Evolutionary conservation across 35 echinoderm and acorn worm genomes (phyloP).

Genomic region (Apostichopus japonicus): DNA sequence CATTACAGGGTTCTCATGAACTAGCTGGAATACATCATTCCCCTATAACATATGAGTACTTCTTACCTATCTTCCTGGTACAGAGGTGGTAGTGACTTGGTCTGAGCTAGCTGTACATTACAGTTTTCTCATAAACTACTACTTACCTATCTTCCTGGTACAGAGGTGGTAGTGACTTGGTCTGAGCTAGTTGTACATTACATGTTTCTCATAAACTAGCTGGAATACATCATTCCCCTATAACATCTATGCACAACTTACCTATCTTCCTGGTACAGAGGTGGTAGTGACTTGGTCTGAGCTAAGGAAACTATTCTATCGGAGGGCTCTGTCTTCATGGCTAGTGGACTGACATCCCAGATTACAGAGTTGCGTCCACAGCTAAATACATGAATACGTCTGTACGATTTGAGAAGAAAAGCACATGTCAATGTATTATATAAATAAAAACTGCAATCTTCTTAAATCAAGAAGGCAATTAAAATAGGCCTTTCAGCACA

Average conservation of each 20-base stretch:
- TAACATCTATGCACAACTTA: not conserved
- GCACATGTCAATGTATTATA: too few species aligned
- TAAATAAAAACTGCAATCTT: too few species aligned
- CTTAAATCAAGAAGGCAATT: not conserved
- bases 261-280: constrained; percentile 87
- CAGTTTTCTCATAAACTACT: too few species aligned
- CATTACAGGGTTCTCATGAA: too few species aligned
- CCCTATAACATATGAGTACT: too few species aligned
- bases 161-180: constrained; percentile 72
- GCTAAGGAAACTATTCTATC: constrained; percentile 67
- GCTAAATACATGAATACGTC: constrained; percentile 92
- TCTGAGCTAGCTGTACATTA: too few species aligned
- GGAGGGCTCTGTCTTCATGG: constrained; percentile 71
- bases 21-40: too few species aligned
- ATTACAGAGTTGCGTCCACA: constrained; percentile 97
- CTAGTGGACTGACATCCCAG: constrained; percentile 94
- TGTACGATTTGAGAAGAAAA: constrained; percentile 20
- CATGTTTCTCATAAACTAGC: not conserved
- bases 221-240: too few species aligned
- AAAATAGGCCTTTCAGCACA: not conserved
- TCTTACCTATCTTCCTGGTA: too few species aligned
- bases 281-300: constrained; percentile 73
- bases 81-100: too few species aligned
- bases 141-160: constrained; percentile 95
- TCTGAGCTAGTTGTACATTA: constrained; percentile 68